Evolutionary conservation across 2,888 invertebrate genomes (phyloP).

Genomic region (Microctonus hyperodae): DNA sequence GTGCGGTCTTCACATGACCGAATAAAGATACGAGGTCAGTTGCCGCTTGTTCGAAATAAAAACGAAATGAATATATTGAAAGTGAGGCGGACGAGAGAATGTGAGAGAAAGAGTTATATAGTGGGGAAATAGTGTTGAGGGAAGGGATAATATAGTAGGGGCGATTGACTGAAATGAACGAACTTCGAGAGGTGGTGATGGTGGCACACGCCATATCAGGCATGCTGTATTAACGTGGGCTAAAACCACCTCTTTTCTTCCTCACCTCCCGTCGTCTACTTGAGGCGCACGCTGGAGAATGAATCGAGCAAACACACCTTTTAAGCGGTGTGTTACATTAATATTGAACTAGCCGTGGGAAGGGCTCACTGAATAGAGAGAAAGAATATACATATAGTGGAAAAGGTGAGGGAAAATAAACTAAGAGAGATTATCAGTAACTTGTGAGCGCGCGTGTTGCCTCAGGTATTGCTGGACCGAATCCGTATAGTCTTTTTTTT

Average conservation of each 20-base stretch:
- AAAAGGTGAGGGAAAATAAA: constrained; percentile 22
- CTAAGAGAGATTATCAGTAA: constrained; percentile 39
- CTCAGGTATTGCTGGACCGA: constrained; percentile 38
- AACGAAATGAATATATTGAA: constrained; percentile 26
- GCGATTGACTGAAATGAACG: constrained; percentile 39
- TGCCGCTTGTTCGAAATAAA: constrained; percentile 33
- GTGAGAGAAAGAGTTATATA: constrained; percentile 26
- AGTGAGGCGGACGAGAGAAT: constrained; percentile 29
- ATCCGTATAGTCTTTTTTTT: constrained; percentile 32
- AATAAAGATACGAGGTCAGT: constrained; percentile 52
- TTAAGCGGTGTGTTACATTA: constrained; percentile 60
- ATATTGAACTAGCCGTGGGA: constrained; percentile 57
- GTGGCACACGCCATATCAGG: constrained; percentile 61
- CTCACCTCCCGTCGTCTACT: constrained; percentile 40
- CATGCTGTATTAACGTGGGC: constrained; percentile 60
- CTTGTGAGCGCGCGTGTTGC: constrained; percentile 31
- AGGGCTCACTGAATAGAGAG: constrained; percentile 4
- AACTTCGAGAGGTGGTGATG: constrained; percentile 51
- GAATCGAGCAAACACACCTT: constrained; percentile 60
- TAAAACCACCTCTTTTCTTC: constrained; percentile 49
- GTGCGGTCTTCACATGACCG: constrained; percentile 45
- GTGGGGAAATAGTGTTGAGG: background rate
- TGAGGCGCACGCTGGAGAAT: constrained; percentile 30
- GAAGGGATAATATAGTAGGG: constrained; percentile 24
- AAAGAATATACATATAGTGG: too few species aligned